phyloP scores from a whole-genome alignment of 2,113 vertebrate species.

The Tragelaphus buxtoni region DNA sequence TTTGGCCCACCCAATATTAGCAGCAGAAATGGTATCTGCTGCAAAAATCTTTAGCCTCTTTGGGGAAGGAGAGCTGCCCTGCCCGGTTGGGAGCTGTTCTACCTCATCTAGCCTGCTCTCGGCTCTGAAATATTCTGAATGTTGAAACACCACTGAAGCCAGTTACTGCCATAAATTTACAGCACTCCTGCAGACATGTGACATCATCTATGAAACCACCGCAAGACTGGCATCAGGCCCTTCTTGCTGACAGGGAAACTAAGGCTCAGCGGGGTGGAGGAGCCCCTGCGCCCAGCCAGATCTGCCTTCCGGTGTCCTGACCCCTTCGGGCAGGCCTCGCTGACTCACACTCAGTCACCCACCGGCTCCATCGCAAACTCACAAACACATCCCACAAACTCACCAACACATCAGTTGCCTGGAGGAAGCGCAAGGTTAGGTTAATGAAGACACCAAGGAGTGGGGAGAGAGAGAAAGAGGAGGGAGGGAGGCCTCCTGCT shows the following conservation, averaged over 20 bases:
- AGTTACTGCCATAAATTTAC: background rate
- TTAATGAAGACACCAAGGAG: background rate
- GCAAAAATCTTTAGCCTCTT: background rate
- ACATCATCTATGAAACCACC: background rate
- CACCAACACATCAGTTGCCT: background rate
- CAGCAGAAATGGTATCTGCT: background rate
- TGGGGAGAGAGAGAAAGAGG: no score
- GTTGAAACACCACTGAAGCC: background rate
- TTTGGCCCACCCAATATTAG: background rate
- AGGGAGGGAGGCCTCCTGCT: background rate
- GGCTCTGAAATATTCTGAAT: background rate
- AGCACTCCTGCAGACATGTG: background rate
- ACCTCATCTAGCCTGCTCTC: rapidly evolving
- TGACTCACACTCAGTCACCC: background rate
- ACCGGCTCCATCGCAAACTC: background rate
- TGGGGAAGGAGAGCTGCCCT: background rate
- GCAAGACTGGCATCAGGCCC: background rate
- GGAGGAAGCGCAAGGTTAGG: background rate
- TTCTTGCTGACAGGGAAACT: background rate
- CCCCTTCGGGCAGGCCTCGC: rapidly evolving
- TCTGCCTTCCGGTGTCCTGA: background rate
- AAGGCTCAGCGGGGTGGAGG: background rate
- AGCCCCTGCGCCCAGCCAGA: background rate
- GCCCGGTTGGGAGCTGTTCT: background rate
- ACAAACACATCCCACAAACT: background rate